Conservation (phyloP, 2,797 vertebrate species). For the Setipinna tenuifilis region DNA sequence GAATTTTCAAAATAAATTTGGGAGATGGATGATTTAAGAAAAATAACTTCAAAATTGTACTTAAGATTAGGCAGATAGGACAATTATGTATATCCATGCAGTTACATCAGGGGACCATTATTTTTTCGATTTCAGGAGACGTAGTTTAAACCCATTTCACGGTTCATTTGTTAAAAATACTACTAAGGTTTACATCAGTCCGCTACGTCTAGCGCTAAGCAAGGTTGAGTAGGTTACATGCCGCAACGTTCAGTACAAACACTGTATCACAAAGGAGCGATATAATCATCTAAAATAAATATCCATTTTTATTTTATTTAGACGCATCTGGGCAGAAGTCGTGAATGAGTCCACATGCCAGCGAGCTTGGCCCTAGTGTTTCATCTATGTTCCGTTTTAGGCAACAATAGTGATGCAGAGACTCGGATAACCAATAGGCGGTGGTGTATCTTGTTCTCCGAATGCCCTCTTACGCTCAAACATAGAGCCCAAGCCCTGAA, state of each 20-base stretch:
- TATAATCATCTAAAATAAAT: not conserved
- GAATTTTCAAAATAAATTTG: not conserved
- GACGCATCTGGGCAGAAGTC: not conserved
- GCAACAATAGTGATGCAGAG: conserved; percentile 46
- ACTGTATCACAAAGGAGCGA: not conserved
- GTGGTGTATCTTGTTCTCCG: conserved; percentile 29
- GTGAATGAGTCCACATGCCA: not conserved
- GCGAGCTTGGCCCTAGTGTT: not conserved
- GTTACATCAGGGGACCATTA: conserved; percentile 16
- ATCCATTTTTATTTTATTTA: not conserved
- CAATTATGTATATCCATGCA: not conserved
- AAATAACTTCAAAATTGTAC: not conserved
- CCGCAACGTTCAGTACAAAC: not conserved
- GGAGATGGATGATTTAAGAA: not conserved
- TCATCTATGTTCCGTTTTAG: conserved; percentile 1
- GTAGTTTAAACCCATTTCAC: conserved; percentile 29
- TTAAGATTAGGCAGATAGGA: not conserved
- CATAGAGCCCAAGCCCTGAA: conserved; percentile 41
- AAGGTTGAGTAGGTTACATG: too few species aligned
- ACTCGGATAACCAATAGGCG: conserved; percentile 59
- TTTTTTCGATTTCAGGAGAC: conserved; percentile 30
- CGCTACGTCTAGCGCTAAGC: not conserved
- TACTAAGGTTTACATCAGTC: not conserved
- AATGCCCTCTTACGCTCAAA: conserved; percentile 42
- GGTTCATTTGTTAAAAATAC: conserved; percentile 42